Base-by-base conservation (phyloP, 2,797 vertebrate species). In the Danio jaintianensis region DNA sequence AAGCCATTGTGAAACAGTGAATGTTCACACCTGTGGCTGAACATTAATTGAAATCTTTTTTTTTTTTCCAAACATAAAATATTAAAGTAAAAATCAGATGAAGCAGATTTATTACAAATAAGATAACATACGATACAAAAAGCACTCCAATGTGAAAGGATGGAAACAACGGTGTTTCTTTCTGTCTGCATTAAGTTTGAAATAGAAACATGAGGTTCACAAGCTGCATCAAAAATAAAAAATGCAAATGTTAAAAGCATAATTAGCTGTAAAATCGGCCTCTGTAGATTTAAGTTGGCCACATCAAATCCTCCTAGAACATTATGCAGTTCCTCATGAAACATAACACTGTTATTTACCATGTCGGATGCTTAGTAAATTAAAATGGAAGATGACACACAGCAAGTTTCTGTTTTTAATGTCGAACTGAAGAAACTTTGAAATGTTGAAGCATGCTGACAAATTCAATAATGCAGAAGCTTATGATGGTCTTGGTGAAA, bases 311-410 rank as follows among this genome's bases (percentile, higher is more conserved):
- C n/a, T 45, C 9, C 18, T 10, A 45, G 62, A 45, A 64, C 62
- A 66, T 11, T 20, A 40, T 13, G 62, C 40, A 43, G n/a, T 64
- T 64, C 61, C 38, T 43, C 6, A 66, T 22, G 62, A 62, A 66
- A 18, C 42, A 45, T n/a, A 20, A 43, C n/a, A 13, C 10, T 64
- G 42, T 40, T 45, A 20, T 64, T 64, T 45, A 45, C 40, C 13
- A 20, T n/a, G n/a, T 43, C n/a, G 45, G 12, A 45, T 13, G 42
- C 18, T 20, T 64, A 43, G 18, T 20, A 20, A 66, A 22, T 11
- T 63, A 18, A 63, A 16, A 63, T 42, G n/a, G 36, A 42, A 63
- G 7, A 42, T 42, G 29, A 29, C 29, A 40, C 16, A 40, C 15
- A 61, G 29, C 58, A 61, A 61, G 29, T 29, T 29, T 29, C 29